Conservation (phyloP, 2,113 vertebrate species). For the Brienomyrus longianalis region DNA sequence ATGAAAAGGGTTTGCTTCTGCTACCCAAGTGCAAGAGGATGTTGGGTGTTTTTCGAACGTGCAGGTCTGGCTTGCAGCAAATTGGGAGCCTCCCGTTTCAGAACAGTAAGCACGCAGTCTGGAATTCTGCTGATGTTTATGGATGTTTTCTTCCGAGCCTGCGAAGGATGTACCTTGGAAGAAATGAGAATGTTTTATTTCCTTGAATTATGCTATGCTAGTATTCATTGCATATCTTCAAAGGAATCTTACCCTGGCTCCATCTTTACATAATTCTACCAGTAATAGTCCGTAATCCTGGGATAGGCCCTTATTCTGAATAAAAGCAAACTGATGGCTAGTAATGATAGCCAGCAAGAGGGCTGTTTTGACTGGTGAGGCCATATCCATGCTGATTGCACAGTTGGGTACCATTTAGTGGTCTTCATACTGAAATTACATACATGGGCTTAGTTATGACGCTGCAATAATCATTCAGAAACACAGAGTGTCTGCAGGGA, state of each 20-base stretch:
- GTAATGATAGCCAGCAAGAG: background rate
- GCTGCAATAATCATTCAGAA: background rate
- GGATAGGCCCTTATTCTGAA: background rate
- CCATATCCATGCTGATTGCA: background rate
- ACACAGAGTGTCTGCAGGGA: background rate
- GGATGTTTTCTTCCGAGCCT: background rate
- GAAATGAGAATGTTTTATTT: background rate
- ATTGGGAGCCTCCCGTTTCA: background rate
- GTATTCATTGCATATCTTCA: background rate
- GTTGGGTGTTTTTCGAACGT: conserved; percentile 17
- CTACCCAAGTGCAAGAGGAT: conserved; percentile 53
- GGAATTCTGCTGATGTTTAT: background rate
- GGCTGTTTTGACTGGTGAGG: background rate
- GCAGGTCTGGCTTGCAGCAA: conserved; percentile 4
- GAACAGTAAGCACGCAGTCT: background rate
- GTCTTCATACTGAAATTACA: background rate
- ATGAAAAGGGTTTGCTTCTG: conserved; percentile 41
- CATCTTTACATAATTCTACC: background rate
- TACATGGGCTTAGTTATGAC: background rate
- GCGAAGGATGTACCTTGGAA: background rate
- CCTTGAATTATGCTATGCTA: background rate
- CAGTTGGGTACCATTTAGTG: background rate
- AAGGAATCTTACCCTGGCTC: background rate
- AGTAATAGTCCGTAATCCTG: background rate
- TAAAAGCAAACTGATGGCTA: background rate